Percentiles rank a stretch among this genome's conserved stretches.
Evolutionary conservation across 2,113 vertebrate species (phyloP).

Genomic region (Osmerus eperlanus): DNA sequence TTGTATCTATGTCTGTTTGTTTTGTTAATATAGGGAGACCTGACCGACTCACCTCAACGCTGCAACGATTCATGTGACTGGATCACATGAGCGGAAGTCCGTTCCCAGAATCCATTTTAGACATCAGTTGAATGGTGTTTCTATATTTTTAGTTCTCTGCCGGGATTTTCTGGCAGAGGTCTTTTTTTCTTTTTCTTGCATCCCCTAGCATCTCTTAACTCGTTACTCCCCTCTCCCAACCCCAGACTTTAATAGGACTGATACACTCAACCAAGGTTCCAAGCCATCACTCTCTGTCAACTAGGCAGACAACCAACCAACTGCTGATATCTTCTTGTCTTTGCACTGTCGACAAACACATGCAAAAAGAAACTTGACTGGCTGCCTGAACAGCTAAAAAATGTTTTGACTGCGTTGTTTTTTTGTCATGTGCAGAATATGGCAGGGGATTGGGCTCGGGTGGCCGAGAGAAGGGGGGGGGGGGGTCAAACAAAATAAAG

Average conservation of each 20-base stretch:
- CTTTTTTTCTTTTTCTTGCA: constrained; percentile 56
- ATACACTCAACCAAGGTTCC: constrained; percentile 73
- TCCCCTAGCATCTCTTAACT: constrained; percentile 56
- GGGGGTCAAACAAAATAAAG: constrained; percentile 61
- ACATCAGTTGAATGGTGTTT: constrained; percentile 98
- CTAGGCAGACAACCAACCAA: constrained; percentile 62
- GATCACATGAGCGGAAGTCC: constrained; percentile 86
- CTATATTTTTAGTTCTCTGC: constrained; percentile 81
- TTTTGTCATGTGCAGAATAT: constrained; percentile 57
- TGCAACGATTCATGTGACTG: constrained; percentile 88
- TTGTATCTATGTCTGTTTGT: constrained; percentile 35
- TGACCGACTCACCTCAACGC: constrained; percentile 79
- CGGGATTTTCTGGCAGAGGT: constrained; percentile 75
- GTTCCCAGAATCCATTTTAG: constrained; percentile 67
- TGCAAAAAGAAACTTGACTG: constrained; percentile 65
- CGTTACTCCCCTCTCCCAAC: constrained; percentile 48
- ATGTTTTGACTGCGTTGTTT: constrained; percentile 55
- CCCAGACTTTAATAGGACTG: constrained; percentile 64
- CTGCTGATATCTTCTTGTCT: constrained; percentile 65
- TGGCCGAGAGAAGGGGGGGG: constrained; percentile 32
- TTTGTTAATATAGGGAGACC: constrained; percentile 71
- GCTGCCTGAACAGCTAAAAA: constrained; percentile 58
- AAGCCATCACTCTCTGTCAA: constrained; percentile 71
- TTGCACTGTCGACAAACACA: constrained; percentile 71
- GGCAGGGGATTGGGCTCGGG: constrained; percentile 48